These are phyloP conservation scores for Cryptotis parvus DNA, from an alignment of 2,113 vertebrate genomes.

Conservation along the genomic window DNA sequence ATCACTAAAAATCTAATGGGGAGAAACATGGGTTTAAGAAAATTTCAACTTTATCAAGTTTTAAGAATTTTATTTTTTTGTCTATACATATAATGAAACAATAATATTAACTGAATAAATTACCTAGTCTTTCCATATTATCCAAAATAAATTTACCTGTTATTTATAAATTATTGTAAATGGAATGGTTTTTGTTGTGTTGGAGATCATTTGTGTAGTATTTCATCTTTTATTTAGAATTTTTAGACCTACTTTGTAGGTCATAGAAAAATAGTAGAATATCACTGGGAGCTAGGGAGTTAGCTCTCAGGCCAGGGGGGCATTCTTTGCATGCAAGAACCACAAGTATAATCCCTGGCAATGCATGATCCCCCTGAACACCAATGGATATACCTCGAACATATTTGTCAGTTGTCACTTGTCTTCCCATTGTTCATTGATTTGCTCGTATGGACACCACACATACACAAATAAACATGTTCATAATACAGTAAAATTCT, in stretches of 20 bases:
- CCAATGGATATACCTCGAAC: too few relatives aligned
- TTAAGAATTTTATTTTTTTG: constrained; percentile 17
- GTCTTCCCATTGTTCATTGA: too few relatives aligned
- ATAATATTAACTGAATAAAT: constrained; percentile 17
- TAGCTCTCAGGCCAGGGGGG: too few relatives aligned
- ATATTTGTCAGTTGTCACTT: too few relatives aligned
- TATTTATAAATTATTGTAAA: constrained; percentile 25
- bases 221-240: background rate
- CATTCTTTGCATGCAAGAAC: too few relatives aligned
- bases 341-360: too few relatives aligned
- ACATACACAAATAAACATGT: background rate
- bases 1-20: background rate
- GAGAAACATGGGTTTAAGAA: background rate
- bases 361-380: too few relatives aligned
- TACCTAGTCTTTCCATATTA: background rate
- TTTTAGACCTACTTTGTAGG: background rate
- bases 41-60: background rate
- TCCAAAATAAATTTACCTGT: background rate
- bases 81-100: background rate
- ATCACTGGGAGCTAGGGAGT: too few relatives aligned
- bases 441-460: too few relatives aligned
- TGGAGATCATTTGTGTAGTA: background rate
- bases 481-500: constrained; percentile 3
- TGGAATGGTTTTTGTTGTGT: background rate
- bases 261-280: background rate